These are phyloP conservation scores for Callimorpha dominula DNA, from an alignment of 2,888 invertebrate species.

Conservation along the genomic window DNA sequence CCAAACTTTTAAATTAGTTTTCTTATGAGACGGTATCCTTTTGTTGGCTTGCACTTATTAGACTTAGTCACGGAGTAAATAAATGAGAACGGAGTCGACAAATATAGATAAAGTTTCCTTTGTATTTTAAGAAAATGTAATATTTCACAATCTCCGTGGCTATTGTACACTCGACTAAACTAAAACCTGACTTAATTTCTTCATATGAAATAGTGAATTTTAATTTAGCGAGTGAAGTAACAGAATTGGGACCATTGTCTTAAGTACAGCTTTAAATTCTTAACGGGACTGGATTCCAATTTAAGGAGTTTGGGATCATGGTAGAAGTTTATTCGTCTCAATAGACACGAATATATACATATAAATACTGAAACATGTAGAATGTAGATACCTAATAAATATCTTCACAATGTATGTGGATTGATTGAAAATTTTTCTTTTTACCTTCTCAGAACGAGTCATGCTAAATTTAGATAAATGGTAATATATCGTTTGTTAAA, in stretches of 20 bases:
- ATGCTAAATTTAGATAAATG: conserved; percentile 10
- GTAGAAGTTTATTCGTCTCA: not conserved
- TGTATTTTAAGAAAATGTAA: conserved; percentile 29
- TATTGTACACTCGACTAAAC: too few species aligned
- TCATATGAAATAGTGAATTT: too few species aligned
- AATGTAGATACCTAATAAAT: not conserved
- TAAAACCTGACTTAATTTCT: too few species aligned
- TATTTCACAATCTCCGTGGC: not conserved
- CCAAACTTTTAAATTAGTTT: conserved; percentile 70
- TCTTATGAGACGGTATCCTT: conserved; percentile 66
- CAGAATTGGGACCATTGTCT: too few species aligned
- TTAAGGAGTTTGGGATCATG: not conserved
- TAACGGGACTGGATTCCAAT: not conserved
- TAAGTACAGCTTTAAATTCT: not conserved
- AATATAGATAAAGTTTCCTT: conserved; percentile 30
- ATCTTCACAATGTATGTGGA: not conserved
- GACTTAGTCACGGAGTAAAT: conserved; percentile 53
- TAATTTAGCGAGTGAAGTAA: too few species aligned
- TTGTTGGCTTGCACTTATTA: conserved; percentile 59
- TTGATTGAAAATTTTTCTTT: not conserved
- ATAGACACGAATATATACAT: not conserved
- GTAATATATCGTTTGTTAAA: not conserved
- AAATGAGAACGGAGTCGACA: conserved; percentile 29
- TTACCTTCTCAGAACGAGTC: not conserved
- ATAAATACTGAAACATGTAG: not conserved